Percentiles rank a stretch among this genome's conserved stretches.
Evolutionary conservation across 2,888 invertebrate species (phyloP).

Genomic region (Torymus aiolomorphi): DNA sequence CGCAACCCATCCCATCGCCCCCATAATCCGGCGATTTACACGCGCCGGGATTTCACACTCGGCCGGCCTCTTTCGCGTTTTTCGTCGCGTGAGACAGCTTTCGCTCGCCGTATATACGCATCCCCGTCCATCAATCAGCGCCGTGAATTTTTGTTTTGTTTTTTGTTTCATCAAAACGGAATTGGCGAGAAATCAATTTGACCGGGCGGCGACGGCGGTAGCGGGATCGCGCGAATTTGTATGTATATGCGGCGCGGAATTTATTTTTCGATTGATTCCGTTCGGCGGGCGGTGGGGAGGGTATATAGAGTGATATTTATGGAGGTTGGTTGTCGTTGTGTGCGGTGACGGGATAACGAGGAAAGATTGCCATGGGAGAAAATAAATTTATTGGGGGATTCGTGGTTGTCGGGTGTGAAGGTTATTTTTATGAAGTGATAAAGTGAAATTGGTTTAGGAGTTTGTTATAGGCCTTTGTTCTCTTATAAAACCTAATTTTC

Average conservation of each 20-base stretch:
- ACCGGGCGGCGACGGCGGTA: background rate
- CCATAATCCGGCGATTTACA: background rate
- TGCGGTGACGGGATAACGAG: too few relatives aligned
- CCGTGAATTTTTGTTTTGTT: background rate
- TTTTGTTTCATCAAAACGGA: background rate
- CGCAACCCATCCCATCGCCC: background rate
- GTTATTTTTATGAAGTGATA: too few relatives aligned
- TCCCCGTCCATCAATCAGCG: conserved; percentile 28
- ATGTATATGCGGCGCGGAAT: background rate
- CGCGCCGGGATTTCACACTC: conserved; percentile 15
- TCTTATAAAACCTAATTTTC: too few relatives aligned
- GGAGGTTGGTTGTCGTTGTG: too few relatives aligned
- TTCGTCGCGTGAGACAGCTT: too few relatives aligned
- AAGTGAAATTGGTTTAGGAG: too few relatives aligned
- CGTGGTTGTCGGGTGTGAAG: too few relatives aligned
- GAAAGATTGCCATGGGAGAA: too few relatives aligned
- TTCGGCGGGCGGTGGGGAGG: background rate
- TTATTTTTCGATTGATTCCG: background rate
- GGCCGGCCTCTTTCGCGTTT: conserved; percentile 17
- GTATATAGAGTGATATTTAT: too few relatives aligned
- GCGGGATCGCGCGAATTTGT: background rate
- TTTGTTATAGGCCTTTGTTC: too few relatives aligned
- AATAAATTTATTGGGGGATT: too few relatives aligned
- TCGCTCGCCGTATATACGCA: background rate
- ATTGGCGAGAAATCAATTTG: conserved; percentile 34